Evolutionary conservation across 92 coral and sea anemone species (phyloP), one percentile per base, ranked within the genome.

Genomic region (Pocillopora meandrina): DNA sequence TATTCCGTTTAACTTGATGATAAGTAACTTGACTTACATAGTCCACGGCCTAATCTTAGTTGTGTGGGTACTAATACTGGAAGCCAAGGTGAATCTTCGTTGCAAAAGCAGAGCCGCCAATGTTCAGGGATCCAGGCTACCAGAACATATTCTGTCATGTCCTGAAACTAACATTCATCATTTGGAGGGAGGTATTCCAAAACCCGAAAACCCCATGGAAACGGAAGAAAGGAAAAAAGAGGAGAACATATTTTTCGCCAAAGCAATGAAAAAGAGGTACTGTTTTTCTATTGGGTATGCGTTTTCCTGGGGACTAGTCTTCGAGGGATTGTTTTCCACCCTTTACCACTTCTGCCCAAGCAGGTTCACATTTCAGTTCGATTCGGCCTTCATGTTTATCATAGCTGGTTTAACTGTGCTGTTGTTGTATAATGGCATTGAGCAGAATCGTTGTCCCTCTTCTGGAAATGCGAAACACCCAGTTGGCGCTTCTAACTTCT

Each of bases 301-400:
- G n/a, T 92, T 95, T 82, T 93, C 95, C 1, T 95, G 98, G 97
- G 93, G 97, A 14, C 68, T 95, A 36, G 26, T 90, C 34, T 93
- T 95, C 36, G 95, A 95, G 71, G 98, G 98, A 1, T 63, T 88
- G 33, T 95, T 95, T 67, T 95, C 98, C 5, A 88, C 89, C 5
- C 79, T 90, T 57, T 95, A 95, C 74, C 98, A 95, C 61, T 74
- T 95, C 26, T 95, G 98, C 47, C 98, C 98, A 23, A 91, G 95
- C 61, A 89, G 93, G 77, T 65, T 93, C 80, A 93, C 97, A 9
- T 95, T 95, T 66, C 98, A 95, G 91, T 95, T 95, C 66, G 98
- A 95, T 75, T 91, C 95, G 2, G 97, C 95, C 0, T 95, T 95
- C 74, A 95, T 95, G 98, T 93, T 95, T 80, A 97, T 95, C 52